Evolutionary conservation across 1,140 invertebrate species (phyloP).

Genomic region (Scaptomyza montana): DNA sequence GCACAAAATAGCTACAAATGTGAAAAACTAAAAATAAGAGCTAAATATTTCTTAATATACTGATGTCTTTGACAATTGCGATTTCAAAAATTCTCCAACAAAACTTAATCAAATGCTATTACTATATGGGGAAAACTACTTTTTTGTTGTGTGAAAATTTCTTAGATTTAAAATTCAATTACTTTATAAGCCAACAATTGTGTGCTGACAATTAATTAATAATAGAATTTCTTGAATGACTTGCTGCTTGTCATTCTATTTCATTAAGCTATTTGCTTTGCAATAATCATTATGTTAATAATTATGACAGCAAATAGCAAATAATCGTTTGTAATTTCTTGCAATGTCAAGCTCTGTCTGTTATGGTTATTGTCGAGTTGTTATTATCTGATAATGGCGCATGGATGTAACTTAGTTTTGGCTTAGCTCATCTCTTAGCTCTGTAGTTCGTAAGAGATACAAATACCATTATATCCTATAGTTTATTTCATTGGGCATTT

Average conservation of each 20-base stretch:
- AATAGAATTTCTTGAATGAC: constrained; percentile 6
- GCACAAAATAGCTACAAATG: constrained; percentile 17
- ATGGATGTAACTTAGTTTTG: constrained; percentile 30
- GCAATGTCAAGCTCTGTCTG: constrained; percentile 9
- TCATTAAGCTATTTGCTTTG: background rate
- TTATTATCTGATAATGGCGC: constrained; percentile 40
- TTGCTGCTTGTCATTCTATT: background rate
- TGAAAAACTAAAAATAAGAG: background rate
- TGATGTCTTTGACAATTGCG: too few relatives aligned
- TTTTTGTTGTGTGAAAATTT: too few relatives aligned
- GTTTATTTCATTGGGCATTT: constrained; percentile 52
- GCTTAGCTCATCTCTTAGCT: background rate
- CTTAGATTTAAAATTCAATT: too few relatives aligned
- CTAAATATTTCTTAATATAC: too few relatives aligned
- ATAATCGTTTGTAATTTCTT: constrained; percentile 15
- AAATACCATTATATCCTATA: constrained; percentile 40
- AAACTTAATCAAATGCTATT: too few relatives aligned
- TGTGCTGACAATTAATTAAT: background rate
- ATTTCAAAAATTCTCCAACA: too few relatives aligned
- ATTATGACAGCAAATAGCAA: constrained; percentile 10
- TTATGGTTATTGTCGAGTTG: constrained; percentile 22
- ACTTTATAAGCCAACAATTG: too few relatives aligned
- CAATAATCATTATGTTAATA: constrained; percentile 1
- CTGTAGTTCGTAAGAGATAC: constrained; percentile 8
- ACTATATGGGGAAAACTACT: too few relatives aligned